Conservation (phyloP, 2,888 invertebrate species). For the Rhorus exstirpatorius region DNA sequence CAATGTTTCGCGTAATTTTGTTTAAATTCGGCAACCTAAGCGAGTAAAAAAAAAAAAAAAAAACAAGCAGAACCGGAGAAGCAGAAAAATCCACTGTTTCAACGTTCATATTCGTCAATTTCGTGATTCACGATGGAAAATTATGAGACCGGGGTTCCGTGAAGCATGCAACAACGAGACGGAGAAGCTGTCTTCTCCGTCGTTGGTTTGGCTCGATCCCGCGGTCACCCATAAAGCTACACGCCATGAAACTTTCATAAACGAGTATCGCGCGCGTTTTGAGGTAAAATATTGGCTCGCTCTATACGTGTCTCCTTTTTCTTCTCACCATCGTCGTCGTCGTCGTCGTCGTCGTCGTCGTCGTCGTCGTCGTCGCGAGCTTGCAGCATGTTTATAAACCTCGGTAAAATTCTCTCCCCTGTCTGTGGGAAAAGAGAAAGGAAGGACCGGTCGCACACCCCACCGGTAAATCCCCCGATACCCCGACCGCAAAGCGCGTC, state of each 20-base stretch:
- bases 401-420: conserved; percentile 58
- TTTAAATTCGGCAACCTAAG: no score
- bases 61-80: no score
- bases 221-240: conserved; percentile 64
- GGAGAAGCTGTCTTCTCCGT: no score
- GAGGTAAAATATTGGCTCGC: conserved; percentile 79
- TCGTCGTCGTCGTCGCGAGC: conserved; percentile 68
- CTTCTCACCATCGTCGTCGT: conserved; percentile 56
- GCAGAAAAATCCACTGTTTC: no score
- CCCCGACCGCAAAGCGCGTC: conserved; percentile 64
- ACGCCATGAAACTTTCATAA: conserved; percentile 80
- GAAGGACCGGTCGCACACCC: conserved; percentile 38
- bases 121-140: neutral
- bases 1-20: no score
- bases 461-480: conserved; percentile 64
- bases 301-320: conserved; percentile 34
- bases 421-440: conserved; percentile 39
- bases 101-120: no score
- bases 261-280: conserved; percentile 79
- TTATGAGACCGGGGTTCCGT: no score
- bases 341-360: conserved; percentile 56
- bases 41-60: no score
- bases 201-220: no score
- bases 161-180: no score
- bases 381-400: conserved; percentile 76